phyloP scores from a whole-genome alignment of 2,113 vertebrate genomes.

The Gallinago undulata region DNA sequence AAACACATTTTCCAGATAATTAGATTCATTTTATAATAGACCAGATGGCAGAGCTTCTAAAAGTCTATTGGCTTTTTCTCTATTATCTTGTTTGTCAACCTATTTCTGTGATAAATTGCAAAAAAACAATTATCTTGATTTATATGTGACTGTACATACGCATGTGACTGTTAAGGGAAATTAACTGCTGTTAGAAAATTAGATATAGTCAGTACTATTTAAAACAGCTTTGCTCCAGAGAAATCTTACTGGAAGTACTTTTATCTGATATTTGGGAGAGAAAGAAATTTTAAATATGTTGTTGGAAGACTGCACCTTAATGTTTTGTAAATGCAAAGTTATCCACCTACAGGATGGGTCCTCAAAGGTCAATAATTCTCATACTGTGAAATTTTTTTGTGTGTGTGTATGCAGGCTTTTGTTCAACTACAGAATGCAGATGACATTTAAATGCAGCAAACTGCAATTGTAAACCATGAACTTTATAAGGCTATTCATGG shows the following conservation, averaged over 20 bases:
- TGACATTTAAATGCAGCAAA: neutral
- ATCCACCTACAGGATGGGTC: neutral
- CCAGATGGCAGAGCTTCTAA: neutral
- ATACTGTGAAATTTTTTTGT: neutral
- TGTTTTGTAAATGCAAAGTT: neutral
- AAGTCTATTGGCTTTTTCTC: neutral
- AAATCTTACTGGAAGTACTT: neutral
- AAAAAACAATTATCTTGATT: conserved; percentile 11
- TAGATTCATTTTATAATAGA: neutral
- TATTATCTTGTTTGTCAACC: neutral
- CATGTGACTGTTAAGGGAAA: neutral
- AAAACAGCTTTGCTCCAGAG: neutral
- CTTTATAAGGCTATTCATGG: neutral
- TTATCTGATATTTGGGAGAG: neutral
- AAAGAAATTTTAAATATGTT: neutral
- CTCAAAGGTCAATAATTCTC: neutral
- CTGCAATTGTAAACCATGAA: neutral
- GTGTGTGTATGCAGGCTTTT: neutral
- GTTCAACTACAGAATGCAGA: neutral
- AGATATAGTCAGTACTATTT: neutral
- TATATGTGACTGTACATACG: neutral
- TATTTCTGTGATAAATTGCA: neutral
- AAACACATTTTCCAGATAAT: neutral
- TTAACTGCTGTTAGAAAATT: neutral
- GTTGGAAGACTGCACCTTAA: neutral